Percentiles rank a stretch among this genome's conserved stretches.
These are phyloP conservation scores for Luscinia luscinia DNA, from an alignment of 2,797 vertebrate genomes.

Conservation along the genomic window DNA sequence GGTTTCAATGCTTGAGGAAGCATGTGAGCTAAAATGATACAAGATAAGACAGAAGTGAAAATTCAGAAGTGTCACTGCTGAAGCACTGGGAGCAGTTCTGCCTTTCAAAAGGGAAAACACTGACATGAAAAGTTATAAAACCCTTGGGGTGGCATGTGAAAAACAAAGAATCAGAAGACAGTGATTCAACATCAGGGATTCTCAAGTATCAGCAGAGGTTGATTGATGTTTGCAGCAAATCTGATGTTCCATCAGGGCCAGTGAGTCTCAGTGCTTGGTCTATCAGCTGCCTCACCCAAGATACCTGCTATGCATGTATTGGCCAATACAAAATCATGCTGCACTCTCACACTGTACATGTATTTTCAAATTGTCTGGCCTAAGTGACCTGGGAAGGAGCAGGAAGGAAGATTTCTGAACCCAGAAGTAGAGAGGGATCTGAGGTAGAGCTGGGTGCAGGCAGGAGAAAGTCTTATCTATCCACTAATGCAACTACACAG, in stretches of 20 bases:
- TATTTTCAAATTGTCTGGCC: background rate
- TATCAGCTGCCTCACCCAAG: background rate
- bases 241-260: background rate
- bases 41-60: background rate
- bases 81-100: background rate
- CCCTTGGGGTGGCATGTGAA: background rate
- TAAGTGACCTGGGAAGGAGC: background rate
- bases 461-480: background rate
- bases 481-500: background rate
- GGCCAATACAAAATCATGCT: background rate
- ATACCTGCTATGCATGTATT: background rate
- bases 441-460: background rate
- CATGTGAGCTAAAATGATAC: background rate
- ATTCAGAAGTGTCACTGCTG: background rate
- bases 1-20: background rate
- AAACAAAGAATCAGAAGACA: background rate
- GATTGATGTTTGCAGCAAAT: background rate
- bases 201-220: background rate
- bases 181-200: background rate
- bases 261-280: background rate
- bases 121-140: background rate
- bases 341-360: accelerated
- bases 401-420: background rate
- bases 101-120: background rate
- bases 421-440: background rate